Percentiles rank a stretch among this genome's conserved stretches.
These are phyloP conservation scores for Deroplatys truncata DNA, from an alignment of 2,888 invertebrate species.

Conservation along the genomic window DNA sequence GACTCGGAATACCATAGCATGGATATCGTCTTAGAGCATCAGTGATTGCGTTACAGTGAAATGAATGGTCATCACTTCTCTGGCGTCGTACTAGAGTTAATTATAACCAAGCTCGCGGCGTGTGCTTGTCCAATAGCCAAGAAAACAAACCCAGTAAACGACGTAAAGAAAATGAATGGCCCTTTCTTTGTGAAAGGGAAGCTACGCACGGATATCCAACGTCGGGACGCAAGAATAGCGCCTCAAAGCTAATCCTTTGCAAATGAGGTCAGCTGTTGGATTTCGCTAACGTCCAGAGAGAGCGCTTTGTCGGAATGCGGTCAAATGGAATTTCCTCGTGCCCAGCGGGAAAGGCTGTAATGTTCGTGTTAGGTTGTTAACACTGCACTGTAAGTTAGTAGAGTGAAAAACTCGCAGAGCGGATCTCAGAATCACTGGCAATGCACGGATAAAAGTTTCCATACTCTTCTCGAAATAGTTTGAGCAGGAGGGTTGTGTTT, in stretches of 20 bases:
- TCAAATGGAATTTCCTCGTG: not conserved
- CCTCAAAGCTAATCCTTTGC: not conserved
- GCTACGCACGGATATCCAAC: not conserved
- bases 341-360: not conserved
- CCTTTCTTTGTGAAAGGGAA: not conserved
- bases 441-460: too few species aligned
- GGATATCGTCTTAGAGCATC: not conserved
- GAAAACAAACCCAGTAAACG: not conserved
- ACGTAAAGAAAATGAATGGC: not conserved
- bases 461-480: too few species aligned
- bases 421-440: too few species aligned
- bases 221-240: not conserved
- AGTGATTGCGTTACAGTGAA: not conserved
- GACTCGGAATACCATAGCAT: not conserved
- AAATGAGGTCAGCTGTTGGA: not conserved
- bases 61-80: not conserved
- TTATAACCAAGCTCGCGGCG: not conserved
- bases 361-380: not conserved
- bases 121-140: not conserved
- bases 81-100: not conserved
- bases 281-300: not conserved
- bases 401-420: too few species aligned
- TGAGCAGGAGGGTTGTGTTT: too few species aligned
- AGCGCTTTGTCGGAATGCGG: not conserved
- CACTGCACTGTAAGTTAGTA: not conserved